These are phyloP conservation scores for Chloropsis hardwickii DNA, from an alignment of 2,113 vertebrate genomes.

Conservation along the genomic window DNA sequence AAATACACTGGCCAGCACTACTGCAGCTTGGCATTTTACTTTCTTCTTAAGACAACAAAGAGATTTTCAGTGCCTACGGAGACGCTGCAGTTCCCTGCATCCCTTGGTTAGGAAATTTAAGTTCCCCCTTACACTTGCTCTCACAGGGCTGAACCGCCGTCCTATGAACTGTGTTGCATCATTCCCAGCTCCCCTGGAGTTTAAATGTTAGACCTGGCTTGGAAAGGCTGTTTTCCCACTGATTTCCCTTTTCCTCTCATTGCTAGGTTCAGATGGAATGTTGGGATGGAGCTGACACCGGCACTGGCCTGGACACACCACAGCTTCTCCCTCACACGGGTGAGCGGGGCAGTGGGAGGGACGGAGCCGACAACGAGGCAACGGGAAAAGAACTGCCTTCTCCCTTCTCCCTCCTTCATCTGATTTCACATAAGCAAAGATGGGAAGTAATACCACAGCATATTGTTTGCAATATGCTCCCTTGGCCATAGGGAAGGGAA, in stretches of 20 bases:
- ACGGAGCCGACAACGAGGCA: neutral
- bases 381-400: neutral
- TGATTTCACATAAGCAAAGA: conserved; percentile 47
- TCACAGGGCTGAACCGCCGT: neutral
- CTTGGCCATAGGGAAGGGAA: conserved; percentile 53
- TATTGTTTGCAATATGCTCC: conserved; percentile 60
- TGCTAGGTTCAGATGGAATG: neutral
- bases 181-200: neutral
- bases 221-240: neutral
- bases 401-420: neutral
- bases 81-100: neutral
- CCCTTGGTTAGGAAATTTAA: neutral
- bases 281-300: neutral
- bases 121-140: neutral
- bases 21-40: neutral
- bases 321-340: neutral
- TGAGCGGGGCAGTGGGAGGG: neutral
- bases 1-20: neutral
- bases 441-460: conserved; percentile 30
- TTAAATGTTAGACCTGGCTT: neutral
- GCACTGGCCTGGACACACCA: neutral
- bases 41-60: conserved; percentile 9
- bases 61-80: neutral
- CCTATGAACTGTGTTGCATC: neutral
- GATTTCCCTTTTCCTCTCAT: neutral